Base-by-base conservation (phyloP, 2,888 invertebrate species). In the Campoplex capitator region DNA sequence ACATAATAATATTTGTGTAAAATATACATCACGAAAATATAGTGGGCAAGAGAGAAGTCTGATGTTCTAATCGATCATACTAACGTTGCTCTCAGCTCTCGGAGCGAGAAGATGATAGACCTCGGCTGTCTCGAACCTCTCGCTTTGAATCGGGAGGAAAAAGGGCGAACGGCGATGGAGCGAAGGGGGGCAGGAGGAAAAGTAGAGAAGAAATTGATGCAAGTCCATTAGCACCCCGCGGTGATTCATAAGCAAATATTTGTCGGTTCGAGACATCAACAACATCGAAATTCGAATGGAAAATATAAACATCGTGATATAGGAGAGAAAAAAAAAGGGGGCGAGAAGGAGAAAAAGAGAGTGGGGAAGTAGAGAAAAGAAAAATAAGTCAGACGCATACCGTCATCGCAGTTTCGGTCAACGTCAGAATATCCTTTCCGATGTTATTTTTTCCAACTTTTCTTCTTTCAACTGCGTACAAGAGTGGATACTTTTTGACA, bases 221-320 rank as follows among this genome's bases (percentile, higher is more conserved):
- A 83, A 76, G 87, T 90, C 90, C 90, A 90, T 91, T 90, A 90
- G 89, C 90, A 77, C 88, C 87, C 87, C 84, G 87, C 83, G 78
- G 89, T 88, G 88, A 91, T 89, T 88, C 90, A 89, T 89, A 88
- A 89, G 90, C 88, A 90, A 90, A 90, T 89, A 88, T 89, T 90
- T 88, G 88, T 88, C 68, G 87, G 84, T 56, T 62, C 79, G 75
- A 38, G 84, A 67, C 82, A 71, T 82, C 80, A 79, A 75, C 78
- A 76, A 76, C 78, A 70, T 48, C 70, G 83, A 70, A 75, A 70
- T 62, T 67, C 81, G 32, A 58, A 67, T 76, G 71, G 58, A 83
- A 79, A 85, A 87, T 58, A 74, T 56, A 74, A 75, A 82, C 70
- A 84, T 84, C 28, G 68, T 68, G 68, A 42, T 28, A 42, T 51